These are phyloP conservation scores for Deladenus siricidicola DNA, from an alignment of 2,888 invertebrate genomes.

Conservation along the genomic window DNA sequence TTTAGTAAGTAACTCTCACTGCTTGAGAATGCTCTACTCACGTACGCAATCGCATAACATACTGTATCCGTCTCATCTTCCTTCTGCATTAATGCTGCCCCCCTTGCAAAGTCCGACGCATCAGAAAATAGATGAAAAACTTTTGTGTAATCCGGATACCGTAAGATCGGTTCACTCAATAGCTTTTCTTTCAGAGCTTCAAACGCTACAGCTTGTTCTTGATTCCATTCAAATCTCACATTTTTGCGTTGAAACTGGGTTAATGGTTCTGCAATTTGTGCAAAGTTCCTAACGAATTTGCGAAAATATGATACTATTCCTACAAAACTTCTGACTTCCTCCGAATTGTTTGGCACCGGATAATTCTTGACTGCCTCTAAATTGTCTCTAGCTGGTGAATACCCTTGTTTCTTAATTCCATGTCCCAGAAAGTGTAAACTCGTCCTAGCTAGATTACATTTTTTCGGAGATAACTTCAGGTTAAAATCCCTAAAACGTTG, in stretches of 20 bases:
- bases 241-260: conserved; percentile 18
- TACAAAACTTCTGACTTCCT: conserved; percentile 21
- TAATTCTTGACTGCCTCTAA: conserved; percentile 12
- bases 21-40: conserved; percentile 1
- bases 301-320: conserved; percentile 28
- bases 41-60: conserved; percentile 11
- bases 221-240: conserved; percentile 24
- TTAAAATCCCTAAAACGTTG: conserved; percentile 7
- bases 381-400: not conserved
- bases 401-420: conserved; percentile 6
- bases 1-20: conserved; percentile 8
- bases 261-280: conserved; percentile 26
- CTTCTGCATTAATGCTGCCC: conserved; percentile 18
- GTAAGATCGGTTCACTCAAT: conserved; percentile 5
- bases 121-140: conserved; percentile 19
- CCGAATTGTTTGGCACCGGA: conserved; percentile 12
- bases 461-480: conserved; percentile 13
- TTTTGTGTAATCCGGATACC: conserved; percentile 10
- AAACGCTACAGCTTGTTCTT: conserved; percentile 24
- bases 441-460: conserved; percentile 8
- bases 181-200: conserved; percentile 13
- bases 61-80: not conserved
- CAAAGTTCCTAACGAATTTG: conserved; percentile 21
- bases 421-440: conserved; percentile 15
- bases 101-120: conserved; percentile 12